Evolutionary conservation across 2,888 invertebrate genomes (phyloP).

Genomic region (Morpho achilles): DNA sequence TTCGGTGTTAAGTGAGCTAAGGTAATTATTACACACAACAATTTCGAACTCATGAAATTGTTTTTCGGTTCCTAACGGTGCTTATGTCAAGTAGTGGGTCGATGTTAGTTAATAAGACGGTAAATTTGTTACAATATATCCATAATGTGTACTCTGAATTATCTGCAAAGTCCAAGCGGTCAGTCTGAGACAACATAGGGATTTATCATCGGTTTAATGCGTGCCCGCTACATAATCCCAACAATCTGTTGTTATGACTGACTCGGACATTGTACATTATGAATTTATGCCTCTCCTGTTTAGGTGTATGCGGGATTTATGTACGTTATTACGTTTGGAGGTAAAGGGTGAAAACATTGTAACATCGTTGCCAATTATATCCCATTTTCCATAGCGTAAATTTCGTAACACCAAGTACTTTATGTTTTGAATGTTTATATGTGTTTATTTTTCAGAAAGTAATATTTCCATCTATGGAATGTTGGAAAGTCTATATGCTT

Average conservation of each 20-base stretch:
- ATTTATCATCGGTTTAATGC: slow-evolving; percentile 39
- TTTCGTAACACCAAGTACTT: too few species aligned
- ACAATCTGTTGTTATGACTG: slow-evolving; percentile 39
- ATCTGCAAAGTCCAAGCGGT: slow-evolving; percentile 42
- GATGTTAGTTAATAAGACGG: background rate
- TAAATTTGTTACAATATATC: slow-evolving; percentile 1
- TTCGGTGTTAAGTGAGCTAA: too few species aligned
- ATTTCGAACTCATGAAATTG: too few species aligned
- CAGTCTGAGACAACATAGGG: slow-evolving; percentile 34
- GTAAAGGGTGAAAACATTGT: slow-evolving; percentile 4
- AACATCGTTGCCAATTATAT: background rate
- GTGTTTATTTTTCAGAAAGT: too few species aligned
- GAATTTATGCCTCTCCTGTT: slow-evolving; percentile 29
- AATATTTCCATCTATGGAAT: too few species aligned
- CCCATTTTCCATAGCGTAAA: too few species aligned
- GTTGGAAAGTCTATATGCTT: too few species aligned
- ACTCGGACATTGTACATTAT: slow-evolving; percentile 30
- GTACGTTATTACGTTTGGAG: slow-evolving; percentile 7
- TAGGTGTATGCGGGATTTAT: slow-evolving; percentile 17
- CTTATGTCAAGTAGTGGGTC: too few species aligned
- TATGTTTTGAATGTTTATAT: too few species aligned
- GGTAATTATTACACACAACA: too few species aligned
- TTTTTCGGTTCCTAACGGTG: too few species aligned
- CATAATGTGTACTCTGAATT: slow-evolving; percentile 28
- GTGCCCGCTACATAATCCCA: slow-evolving; percentile 34